These are phyloP conservation scores for Chelon labrosus DNA, from an alignment of 2,797 vertebrate species.

Conservation along the genomic window DNA sequence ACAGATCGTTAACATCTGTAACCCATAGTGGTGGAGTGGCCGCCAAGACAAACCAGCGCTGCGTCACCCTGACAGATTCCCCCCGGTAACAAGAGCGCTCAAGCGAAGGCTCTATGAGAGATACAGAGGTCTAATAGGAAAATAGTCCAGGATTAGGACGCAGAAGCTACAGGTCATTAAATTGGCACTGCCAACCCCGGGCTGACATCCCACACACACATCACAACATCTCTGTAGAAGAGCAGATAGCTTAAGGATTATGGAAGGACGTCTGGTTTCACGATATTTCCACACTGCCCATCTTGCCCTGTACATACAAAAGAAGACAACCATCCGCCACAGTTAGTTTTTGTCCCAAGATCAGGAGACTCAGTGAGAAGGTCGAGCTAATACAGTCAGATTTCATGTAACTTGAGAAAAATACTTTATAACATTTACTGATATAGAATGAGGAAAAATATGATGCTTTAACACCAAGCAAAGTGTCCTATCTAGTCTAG, in stretches of 20 bases:
- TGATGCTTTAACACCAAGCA: background rate
- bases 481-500: background rate
- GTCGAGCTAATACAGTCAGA: constrained; percentile 85
- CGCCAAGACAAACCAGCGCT: constrained; percentile 84
- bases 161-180: constrained; percentile 58
- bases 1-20: constrained; percentile 85
- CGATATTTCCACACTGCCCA: constrained; percentile 80
- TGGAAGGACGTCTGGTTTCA: constrained; percentile 81
- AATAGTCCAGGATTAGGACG: constrained; percentile 41
- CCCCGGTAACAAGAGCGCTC: constrained; percentile 72
- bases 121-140: constrained; percentile 64
- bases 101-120: constrained; percentile 63
- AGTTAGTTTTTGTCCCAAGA: constrained; percentile 71
- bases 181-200: constrained; percentile 64
- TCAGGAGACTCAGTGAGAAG: constrained; percentile 76
- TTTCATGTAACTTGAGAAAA: constrained; percentile 54
- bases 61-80: constrained; percentile 80
- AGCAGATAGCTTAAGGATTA: constrained; percentile 43
- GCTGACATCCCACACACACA: constrained; percentile 33
- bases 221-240: constrained; percentile 38
- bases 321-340: constrained; percentile 81
- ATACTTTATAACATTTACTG: constrained; percentile 3
- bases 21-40: constrained; percentile 75
- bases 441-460: constrained; percentile 1
- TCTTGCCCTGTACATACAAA: constrained; percentile 67